Evolutionary conservation across 2,113 vertebrate genomes (phyloP), one percentile per base, ranked within the genome.

Genomic region (Thymallus thymallus): DNA sequence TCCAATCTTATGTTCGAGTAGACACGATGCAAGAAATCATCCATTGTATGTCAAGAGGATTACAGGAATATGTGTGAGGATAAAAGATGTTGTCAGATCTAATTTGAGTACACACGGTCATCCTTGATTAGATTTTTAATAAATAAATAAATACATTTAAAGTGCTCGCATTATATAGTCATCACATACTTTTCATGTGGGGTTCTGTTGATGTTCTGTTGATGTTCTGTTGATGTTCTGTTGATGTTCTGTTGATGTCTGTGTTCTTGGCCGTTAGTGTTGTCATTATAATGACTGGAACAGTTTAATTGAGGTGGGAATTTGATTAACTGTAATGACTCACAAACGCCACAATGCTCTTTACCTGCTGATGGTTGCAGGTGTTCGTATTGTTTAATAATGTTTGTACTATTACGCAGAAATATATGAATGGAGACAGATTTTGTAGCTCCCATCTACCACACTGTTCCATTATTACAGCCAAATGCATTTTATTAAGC

Each of bases 361-460:
- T 35, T 32, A 18, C 26, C 24, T 55, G 26, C 18, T 24, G 69
- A 16, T 67, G 51, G 48, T 14, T 63, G 73, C 73, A 78, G 73
- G 60, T 73, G 51, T 69, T 51, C 26, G 29, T 70, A 66, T 76
- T 73, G 45, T 75, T 62, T 58, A 48, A 45, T 64, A 32, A 63
- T 79, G 74, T 83, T 83, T 65, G 77, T 68, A 91, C 85, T 86
- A 80, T 90, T 91, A 85, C 66, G 79, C 67, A 90, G 91, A 91
- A 91, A 92, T 93, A 94, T 92, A 89, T 92, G 92, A 92, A 94
- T 92, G 90, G 93, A 92, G 88, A 86, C 88, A 88, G 88, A 90
- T 80, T 75, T 83, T 90, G 88, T 76, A 23, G 85, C 84, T 90
- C 87, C 69, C 85, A 87, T 56, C 84, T 89, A 77, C 87, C 89